These are phyloP conservation scores for Notodonta ziczac DNA, from an alignment of 2,888 invertebrate species.

Conservation along the genomic window DNA sequence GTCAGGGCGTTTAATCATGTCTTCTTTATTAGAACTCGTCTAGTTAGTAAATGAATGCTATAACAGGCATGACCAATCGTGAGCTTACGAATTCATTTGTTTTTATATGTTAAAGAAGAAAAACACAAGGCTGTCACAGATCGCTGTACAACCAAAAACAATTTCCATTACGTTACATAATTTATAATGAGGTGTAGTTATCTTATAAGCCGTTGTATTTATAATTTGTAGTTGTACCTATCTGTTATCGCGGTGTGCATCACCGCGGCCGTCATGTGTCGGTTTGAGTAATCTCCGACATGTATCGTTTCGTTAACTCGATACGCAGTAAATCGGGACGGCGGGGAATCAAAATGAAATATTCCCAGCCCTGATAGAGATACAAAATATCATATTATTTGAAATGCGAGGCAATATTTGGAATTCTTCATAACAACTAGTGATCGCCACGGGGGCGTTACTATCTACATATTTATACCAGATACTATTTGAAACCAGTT, in stretches of 20 bases:
- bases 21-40: constrained; percentile 6
- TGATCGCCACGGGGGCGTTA: constrained; percentile 73
- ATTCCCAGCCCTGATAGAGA: constrained; percentile 46
- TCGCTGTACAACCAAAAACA: neutral
- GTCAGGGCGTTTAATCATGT: constrained; percentile 9
- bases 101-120: no score
- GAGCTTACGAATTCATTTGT: neutral
- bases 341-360: constrained; percentile 41
- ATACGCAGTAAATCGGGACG: constrained; percentile 41
- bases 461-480: constrained; percentile 77
- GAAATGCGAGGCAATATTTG: constrained; percentile 62
- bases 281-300: constrained; percentile 30
- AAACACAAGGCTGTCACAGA: neutral
- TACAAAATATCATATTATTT: constrained; percentile 60
- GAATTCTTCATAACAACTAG: constrained; percentile 64
- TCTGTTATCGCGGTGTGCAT: constrained; percentile 21
- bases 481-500: constrained; percentile 78
- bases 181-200: neutral
- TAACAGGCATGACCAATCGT: neutral
- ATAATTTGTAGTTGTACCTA: constrained; percentile 1
- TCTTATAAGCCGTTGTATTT: neutral
- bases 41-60: constrained; percentile 10
- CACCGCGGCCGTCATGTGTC: constrained; percentile 20
- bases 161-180: neutral
- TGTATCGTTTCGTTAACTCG: constrained; percentile 36